A percentile compares a stretch with the other conserved stretches of the same genome.
Evolutionary conservation across 2,888 invertebrate species (phyloP).

Genomic region (Eilema caniola): DNA sequence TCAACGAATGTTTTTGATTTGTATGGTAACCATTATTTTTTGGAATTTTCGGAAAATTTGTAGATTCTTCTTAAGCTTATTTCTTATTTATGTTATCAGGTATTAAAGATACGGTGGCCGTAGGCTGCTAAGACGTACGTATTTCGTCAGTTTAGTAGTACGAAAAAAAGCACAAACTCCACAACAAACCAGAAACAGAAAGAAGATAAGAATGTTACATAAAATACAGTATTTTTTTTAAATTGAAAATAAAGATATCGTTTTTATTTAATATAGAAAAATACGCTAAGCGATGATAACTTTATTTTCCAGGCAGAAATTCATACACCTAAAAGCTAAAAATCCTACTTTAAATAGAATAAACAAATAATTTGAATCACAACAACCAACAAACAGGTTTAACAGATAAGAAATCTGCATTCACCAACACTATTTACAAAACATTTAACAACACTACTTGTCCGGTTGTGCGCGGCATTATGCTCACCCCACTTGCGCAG

Average conservation of each 20-base stretch:
- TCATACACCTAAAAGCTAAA: background rate
- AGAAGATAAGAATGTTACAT: too few species aligned
- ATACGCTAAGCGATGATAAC: background rate
- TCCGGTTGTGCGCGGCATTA: slow-evolving; percentile 48
- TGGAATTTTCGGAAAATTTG: slow-evolving; percentile 7
- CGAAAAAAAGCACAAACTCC: background rate
- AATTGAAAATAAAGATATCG: background rate
- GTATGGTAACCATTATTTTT: slow-evolving; percentile 61
- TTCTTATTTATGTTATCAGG: background rate
- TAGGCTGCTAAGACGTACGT: background rate
- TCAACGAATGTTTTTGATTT: slow-evolving; percentile 65
- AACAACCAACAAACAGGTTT: slow-evolving; percentile 29
- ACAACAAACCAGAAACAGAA: background rate
- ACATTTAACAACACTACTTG: slow-evolving; percentile 53
- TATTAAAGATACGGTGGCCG: background rate
- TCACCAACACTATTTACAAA: slow-evolving; percentile 34
- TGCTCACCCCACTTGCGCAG: slow-evolving; percentile 72
- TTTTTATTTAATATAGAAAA: background rate
- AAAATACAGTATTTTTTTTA: too few species aligned
- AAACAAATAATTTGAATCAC: slow-evolving; percentile 13
- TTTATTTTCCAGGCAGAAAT: background rate
- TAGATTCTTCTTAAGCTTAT: background rate
- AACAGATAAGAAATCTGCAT: slow-evolving; percentile 42
- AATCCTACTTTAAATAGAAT: background rate
- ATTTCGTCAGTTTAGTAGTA: background rate